Evolutionary conservation across 2,888 invertebrate species (phyloP), one percentile per base, ranked within the genome.

Genomic region (Leucophenga montana): DNA sequence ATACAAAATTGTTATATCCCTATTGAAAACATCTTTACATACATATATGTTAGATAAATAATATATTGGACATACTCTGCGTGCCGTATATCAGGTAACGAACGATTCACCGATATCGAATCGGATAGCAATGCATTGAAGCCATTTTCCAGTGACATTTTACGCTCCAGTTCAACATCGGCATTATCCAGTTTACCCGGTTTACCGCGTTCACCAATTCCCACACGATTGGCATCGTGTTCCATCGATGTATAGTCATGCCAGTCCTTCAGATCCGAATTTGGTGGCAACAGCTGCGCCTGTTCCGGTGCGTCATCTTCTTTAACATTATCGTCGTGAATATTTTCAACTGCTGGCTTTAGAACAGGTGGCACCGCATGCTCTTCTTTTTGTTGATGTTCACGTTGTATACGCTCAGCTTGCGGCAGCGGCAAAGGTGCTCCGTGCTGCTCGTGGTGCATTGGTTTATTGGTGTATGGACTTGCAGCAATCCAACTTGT

Each of bases 111-210:
- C 0, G 97, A 93, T 78, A 99, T 98, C 82, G 92, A 92, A 89
- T 99, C 98, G 87, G 97, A 97, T 20, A 96, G 91, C 0, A 95
- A 93, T 0, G 95, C 98, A 88, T 98, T 98, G 87, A 98, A 99
- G 0, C 98, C 98, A 87, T 99, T 98, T 16, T 94, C 95, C 81
- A 94, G 91, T 85, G 95, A 98, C 46, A 97, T 89, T 39, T 72
- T 75, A 3, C 77, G 79, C 67, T 91, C 90, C 66, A 94, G 91
- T 79, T 95, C 95, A 20, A 91, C 83, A 0, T 88, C 86, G 14
- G 91, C 91, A 20, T 93, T 92, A 13, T 91, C 89, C 14, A 95
- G 87, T 75, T 90, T 90, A 9, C 94, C 94, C 0, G 93, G 90
- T 73, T 89, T 89, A 0, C 95, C 95, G 56, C 94, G 93, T 83